Evolutionary conservation across 1,140 invertebrate species (phyloP).

Genomic region (Drosophila arizonae): DNA sequence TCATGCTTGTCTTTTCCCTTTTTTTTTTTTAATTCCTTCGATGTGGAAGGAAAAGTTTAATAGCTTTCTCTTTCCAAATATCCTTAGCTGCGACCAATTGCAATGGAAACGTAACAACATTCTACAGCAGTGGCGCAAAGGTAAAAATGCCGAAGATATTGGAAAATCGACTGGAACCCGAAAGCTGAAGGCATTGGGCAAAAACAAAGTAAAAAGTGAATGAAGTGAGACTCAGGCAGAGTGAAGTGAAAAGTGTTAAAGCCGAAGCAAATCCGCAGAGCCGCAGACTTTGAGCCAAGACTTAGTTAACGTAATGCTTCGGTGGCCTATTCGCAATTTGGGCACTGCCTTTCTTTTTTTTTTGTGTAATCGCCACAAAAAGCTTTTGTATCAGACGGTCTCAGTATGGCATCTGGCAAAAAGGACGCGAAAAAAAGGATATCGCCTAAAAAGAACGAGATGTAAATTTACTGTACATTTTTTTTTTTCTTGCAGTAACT

Average conservation of each 20-base stretch:
- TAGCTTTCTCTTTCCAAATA: neutral
- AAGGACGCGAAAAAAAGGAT: constrained; percentile 5
- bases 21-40: too few relatives aligned
- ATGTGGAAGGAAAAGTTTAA: too few relatives aligned
- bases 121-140: neutral
- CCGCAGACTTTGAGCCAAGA: constrained; percentile 26
- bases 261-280: constrained; percentile 29
- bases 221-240: constrained; percentile 9
- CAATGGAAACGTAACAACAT: neutral
- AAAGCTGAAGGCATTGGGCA: neutral
- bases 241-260: constrained; percentile 39
- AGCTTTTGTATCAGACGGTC: constrained; percentile 8
- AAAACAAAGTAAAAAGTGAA: constrained; percentile 9
- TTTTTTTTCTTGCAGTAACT: neutral
- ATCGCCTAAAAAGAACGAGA: neutral
- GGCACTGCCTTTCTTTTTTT: neutral
- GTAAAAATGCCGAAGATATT: neutral
- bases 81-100: too few relatives aligned
- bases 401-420: constrained; percentile 21
- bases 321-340: constrained; percentile 28
- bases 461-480: constrained; percentile 4
- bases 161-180: neutral
- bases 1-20: too few relatives aligned
- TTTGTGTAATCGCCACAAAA: constrained; percentile 6
- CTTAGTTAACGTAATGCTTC: constrained; percentile 34